These are phyloP conservation scores for Psephotus haematonotus DNA, from an alignment of 2,113 vertebrate genomes.

Conservation along the genomic window DNA sequence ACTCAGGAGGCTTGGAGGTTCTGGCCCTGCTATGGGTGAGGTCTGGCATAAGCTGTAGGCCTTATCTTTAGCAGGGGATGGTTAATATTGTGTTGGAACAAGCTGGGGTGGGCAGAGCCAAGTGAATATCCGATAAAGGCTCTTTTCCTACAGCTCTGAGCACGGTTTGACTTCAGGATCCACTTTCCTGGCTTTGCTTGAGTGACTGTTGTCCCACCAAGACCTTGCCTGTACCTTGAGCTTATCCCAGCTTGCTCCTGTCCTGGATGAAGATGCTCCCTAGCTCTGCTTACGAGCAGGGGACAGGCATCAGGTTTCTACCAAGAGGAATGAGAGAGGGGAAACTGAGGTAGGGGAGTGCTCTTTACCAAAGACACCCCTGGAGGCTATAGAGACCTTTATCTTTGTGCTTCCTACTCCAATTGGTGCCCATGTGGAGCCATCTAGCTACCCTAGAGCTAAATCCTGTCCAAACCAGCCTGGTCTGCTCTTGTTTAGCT, in stretches of 20 bases:
- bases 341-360: not conserved
- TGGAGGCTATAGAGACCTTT: not conserved
- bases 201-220: not conserved
- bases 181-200: not conserved
- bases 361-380: not conserved
- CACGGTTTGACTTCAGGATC: accelerated
- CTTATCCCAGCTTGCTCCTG: not conserved
- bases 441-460: too few relatives aligned
- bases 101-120: not conserved
- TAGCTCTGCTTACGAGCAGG: not conserved
- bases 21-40: not conserved
- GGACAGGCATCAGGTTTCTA: too few relatives aligned
- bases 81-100: accelerated
- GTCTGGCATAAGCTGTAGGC: not conserved
- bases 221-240: not conserved
- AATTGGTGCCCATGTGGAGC: not conserved
- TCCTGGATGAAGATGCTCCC: not conserved
- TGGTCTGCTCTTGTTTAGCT: accelerated
- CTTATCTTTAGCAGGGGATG: too few relatives aligned
- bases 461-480: not conserved
- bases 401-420: not conserved
- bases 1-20: not conserved
- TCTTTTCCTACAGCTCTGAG: not conserved
- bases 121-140: accelerated
- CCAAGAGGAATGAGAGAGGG: not conserved